Evolutionary conservation across 2,797 vertebrate genomes (phyloP), one percentile per base, ranked within the genome.

Genomic region (Molossus alvarezi): DNA sequence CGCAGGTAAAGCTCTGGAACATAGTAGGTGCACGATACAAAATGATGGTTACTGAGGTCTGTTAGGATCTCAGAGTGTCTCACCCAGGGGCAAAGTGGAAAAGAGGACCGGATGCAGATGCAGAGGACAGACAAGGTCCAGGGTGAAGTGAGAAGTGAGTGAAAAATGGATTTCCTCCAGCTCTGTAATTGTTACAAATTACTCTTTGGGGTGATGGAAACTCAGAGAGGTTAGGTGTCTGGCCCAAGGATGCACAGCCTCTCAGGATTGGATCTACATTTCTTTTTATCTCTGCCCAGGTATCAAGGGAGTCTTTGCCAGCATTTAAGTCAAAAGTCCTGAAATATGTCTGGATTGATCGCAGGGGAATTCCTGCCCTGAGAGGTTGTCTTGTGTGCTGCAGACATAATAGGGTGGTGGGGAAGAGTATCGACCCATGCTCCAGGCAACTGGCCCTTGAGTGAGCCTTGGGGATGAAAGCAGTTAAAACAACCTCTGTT

Each of bases 161-260:
- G 17, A 53, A 9, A 60, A n/a, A 10, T 10, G 25, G 15, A 57
- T 55, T 41, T 53, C 48, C 14, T 21, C 14, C 37, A 23, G 41
- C 23, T 76, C 51, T 73, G 41, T 13, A 15, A 27, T 23, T 76
- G 41, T 27, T 62, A 29, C 0, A 10, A 51, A 10, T 53, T 33
- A 45, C 48, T 77, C 57, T 76, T 80, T 60, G 29, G 60, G 11
- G 60, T 57, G 25, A 81, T 14, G 72, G 86, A 60, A 88, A 37
- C 55, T 88, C 84, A 88, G 79, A 72, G 37, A 94, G 17, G 33
- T n/a, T 83, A 58, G 23, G 48, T 37, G 12, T 60, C 65, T 71
- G 21, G 8, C n/a, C 53, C 48, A 55, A 82, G 57, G 69, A 93
- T 33, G 18, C 60, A 71, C 48, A 87, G 82, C 48, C 13, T 58